Base-by-base conservation (phyloP, 2,797 vertebrate species). In the Cirrhinus molitorella region DNA sequence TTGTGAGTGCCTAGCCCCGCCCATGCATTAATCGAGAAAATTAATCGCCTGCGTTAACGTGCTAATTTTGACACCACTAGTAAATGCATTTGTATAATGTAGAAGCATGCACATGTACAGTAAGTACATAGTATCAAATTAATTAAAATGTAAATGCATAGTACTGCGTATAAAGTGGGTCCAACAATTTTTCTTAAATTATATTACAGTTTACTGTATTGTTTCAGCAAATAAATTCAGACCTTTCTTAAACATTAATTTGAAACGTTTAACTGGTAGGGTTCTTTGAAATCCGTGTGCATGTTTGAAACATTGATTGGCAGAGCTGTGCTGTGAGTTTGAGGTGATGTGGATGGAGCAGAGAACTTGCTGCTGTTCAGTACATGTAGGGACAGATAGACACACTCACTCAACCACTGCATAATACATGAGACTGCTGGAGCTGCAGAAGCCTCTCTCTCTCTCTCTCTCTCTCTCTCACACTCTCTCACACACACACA, bases 371-470 rank as follows among this genome's bases (percentile, higher is more conserved):
- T 14, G 73, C 72, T 28, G 28, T 72, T 31, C 61, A 57, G 71
- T 87, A 84, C 86, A 88, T 85, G 73, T 77, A 81, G 90, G 91
- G 90, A 91, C 85, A 91, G 87, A 91, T 90, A 89, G 88, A 91
- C 92, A 93, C 89, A 93, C 94, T 91, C 93, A 93, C 94, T 91
- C 93, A 93, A 92, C 90, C 91, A 71, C 88, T 95, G 93, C 94
- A 95, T 96, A 92, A 95, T 95, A 94, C 91, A 96, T 95, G 82
- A 86, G 76, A 74, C 88, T 90, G 92, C 87, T 79, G 71, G 63
- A 31, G 45, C 61, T 75, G 88, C 88, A 90, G 84, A 90, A 92
- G 92, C 89, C 89, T 85, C 87, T 86, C 87, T 82, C 90, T 89
- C 85, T 40, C 71, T 43, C 31, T 57, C 55, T 23, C 57, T n/a